phyloP scores from a whole-genome alignment of 2,113 vertebrate genomes.

The Pteruthius melanotis region DNA sequence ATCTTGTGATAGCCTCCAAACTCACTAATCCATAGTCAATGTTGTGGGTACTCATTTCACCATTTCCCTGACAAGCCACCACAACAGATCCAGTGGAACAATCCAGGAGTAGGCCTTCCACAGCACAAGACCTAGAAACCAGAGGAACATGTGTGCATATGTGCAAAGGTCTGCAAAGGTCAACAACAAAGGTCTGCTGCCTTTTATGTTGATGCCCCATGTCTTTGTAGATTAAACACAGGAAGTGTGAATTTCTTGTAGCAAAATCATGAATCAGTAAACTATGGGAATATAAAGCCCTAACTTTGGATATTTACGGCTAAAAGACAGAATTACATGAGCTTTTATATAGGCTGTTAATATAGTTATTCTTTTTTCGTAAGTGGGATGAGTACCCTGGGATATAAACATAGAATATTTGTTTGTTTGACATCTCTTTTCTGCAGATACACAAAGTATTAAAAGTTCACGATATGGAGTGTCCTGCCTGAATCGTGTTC shows the following conservation, averaged over 20 bases:
- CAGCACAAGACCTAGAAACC: background rate
- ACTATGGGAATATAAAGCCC: background rate
- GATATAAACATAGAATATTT: background rate
- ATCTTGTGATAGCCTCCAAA: background rate
- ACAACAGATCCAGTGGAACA: background rate
- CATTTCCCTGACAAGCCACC: background rate
- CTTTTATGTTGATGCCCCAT: background rate
- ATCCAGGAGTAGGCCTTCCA: background rate
- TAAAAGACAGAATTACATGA: background rate
- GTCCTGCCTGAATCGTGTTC: background rate
- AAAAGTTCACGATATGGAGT: background rate
- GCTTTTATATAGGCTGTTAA: background rate
- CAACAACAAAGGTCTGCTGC: background rate
- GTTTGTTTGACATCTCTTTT: background rate
- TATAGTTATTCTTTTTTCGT: background rate
- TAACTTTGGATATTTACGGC: background rate
- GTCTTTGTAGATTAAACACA: background rate
- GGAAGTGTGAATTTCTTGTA: background rate
- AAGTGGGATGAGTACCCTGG: background rate
- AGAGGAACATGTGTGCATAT: accelerated
- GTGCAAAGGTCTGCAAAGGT: background rate
- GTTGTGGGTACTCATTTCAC: background rate
- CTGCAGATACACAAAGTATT: background rate
- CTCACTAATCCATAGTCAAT: background rate
- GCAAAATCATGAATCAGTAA: background rate